Percentiles rank a stretch among this genome's conserved stretches.
Conservation (phyloP, 2,797 vertebrate species). For the Sebastes reedi region DNA sequence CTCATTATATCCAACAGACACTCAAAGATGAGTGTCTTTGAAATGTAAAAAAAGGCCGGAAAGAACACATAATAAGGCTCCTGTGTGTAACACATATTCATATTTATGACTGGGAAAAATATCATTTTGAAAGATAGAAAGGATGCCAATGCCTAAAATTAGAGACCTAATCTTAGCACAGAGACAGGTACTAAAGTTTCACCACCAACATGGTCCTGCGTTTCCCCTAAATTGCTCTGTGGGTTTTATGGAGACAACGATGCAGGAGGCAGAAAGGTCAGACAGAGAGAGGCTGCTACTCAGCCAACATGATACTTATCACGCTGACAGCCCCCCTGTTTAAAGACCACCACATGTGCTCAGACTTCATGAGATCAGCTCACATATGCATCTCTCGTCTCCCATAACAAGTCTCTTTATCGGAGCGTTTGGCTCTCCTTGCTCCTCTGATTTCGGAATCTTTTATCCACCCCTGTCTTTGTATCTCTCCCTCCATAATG, state of each 20-base stretch:
- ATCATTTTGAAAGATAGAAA: background rate
- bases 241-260: constrained; percentile 19
- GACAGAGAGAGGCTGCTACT: constrained; percentile 15
- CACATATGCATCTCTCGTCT: constrained; percentile 35
- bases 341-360: constrained; percentile 29
- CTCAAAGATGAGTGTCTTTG: constrained; percentile 14
- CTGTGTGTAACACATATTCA: constrained; percentile 2
- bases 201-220: background rate
- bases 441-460: constrained; percentile 32
- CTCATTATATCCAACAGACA: constrained; percentile 28
- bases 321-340: constrained; percentile 33
- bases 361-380: constrained; percentile 32
- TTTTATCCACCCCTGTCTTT: background rate
- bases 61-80: constrained; percentile 1
- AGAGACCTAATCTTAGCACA: constrained; percentile 37
- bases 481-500: constrained; percentile 3
- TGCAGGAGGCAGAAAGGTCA: constrained; percentile 42
- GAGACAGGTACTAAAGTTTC: constrained; percentile 15
- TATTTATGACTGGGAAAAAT: constrained; percentile 18
- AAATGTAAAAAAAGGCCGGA: constrained; percentile 27
- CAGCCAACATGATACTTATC: constrained; percentile 38
- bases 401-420: constrained; percentile 16
- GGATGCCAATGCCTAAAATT: constrained; percentile 32
- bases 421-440: constrained; percentile 1
- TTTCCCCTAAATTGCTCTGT: constrained; percentile 14